Conservation (phyloP, 92 coral and sea anemone genomes). For the Porites divaricata region DNA sequence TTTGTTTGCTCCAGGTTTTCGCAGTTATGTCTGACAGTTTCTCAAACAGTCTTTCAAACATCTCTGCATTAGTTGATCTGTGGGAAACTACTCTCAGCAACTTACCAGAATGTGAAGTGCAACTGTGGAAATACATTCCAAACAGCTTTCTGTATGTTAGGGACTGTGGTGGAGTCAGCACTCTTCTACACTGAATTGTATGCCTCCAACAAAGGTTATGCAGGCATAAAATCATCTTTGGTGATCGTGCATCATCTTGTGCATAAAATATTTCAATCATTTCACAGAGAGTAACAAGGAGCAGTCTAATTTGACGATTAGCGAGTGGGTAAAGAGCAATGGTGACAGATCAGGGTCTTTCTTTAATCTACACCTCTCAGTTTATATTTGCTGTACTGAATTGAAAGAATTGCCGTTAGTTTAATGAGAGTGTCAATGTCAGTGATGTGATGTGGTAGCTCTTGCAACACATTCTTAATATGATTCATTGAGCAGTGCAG, state of each 20-base stretch:
- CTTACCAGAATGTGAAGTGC: conserved; percentile 19
- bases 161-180: conserved; percentile 51
- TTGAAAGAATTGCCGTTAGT: conserved; percentile 32
- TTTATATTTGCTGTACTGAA: conserved; percentile 51
- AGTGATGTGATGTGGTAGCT: conserved; percentile 56
- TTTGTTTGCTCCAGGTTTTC: conserved; percentile 58
- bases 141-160: conserved; percentile 63
- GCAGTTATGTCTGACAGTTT: conserved; percentile 46
- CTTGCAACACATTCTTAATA: conserved; percentile 44
- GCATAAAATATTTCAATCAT: conserved; percentile 55
- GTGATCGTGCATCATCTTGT: conserved; percentile 49
- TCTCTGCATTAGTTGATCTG: conserved; percentile 56
- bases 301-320: conserved; percentile 28
- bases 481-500: conserved; percentile 58
- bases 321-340: conserved; percentile 47
- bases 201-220: conserved; percentile 70
- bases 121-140: conserved; percentile 67
- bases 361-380: conserved; percentile 43
- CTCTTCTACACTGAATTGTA: conserved; percentile 56
- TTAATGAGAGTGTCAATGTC: conserved; percentile 51
- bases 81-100: conserved; percentile 41
- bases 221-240: conserved; percentile 54
- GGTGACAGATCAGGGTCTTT: conserved; percentile 59
- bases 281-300: conserved; percentile 59
- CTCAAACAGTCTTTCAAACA: conserved; percentile 59